Base-by-base conservation (phyloP, 2,888 invertebrate genomes). In the Nemotelus nigrinus region DNA sequence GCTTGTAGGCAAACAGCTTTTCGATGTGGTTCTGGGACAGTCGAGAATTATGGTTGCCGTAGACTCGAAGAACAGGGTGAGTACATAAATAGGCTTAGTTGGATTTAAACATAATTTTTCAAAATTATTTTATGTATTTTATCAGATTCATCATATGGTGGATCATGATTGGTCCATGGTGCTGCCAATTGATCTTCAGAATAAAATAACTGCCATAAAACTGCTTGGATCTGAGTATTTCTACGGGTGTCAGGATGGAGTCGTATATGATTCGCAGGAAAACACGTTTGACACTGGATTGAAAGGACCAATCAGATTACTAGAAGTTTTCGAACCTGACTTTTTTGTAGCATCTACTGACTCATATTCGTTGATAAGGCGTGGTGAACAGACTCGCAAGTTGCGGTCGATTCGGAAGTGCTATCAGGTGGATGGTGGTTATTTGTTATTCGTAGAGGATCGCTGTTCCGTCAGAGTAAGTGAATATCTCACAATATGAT, bases 21-120 rank as follows among this genome's bases (percentile, higher is more conserved):
- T 83, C 75, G 84, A 84, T 80, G 80, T 84, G 4, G 81, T 80
- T 57, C 81, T 82, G 68, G 70, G 79, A 41, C 79, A 80, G 6
- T 81, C 82, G 3, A 80, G 80, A 2, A 77, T 81, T 10, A 75
- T 87, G 2, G 82, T 84, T 78, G 85, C 85, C 0, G 84, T 83
- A 1, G 87, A 87, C 79, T 85, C 85, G 0, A 85, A 84, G 44
- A 83, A 84, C 79, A 80, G 84, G 77, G 84, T 84, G 82, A 80
- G 79, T 81, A 55, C 4, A 44, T 70, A 70, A 72, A 10, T 10
- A 72, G 25, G 4, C 2, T 68, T 2, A 47, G 72, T 67, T 57
- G 41, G 43, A 6, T 10, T 45, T 43, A 47, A 50, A 10, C 43
- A 74, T 39, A 71, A 63, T 65, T 43, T 74, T 44, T 55, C 7